Conservation (phyloP, 2,113 vertebrate species). For the Charina bottae region DNA sequence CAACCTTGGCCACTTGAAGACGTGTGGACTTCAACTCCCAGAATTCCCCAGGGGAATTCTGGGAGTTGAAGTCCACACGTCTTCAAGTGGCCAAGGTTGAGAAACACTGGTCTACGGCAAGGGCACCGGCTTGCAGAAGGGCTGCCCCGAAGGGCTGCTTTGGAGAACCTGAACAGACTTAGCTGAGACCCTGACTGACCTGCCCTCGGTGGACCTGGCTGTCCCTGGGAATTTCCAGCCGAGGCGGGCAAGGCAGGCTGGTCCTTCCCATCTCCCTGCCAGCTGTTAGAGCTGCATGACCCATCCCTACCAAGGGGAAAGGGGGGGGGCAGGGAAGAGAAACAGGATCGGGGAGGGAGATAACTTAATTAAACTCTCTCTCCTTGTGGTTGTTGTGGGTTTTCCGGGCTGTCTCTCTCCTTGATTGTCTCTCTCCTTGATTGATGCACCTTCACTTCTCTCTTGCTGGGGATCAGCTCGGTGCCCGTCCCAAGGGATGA, state of each 20-base stretch:
- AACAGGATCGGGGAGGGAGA: conserved; percentile 14
- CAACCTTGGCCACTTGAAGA: not conserved
- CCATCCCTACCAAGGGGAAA: not conserved
- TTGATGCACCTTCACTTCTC: not conserved
- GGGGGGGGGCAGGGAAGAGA: not conserved
- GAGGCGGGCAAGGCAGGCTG: no score
- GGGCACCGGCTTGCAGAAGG: no score
- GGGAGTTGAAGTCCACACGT: no score
- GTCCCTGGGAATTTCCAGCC: no score
- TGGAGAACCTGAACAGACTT: not conserved
- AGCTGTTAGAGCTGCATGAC: not conserved
- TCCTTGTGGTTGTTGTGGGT: no score
- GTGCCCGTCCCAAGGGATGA: no score
- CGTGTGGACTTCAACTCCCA: not conserved
- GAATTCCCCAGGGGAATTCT: not conserved
- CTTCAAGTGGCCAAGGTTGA: no score
- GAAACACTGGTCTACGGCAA: no score
- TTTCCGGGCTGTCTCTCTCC: no score
- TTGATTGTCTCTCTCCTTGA: conserved; percentile 15
- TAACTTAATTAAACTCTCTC: conserved; percentile 23
- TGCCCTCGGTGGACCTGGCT: not conserved
- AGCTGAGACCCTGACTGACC: not conserved
- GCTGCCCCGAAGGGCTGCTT: not conserved
- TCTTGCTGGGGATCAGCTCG: not conserved
- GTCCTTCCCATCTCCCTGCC: not conserved